Evolutionary conservation across 2,888 invertebrate genomes (phyloP), one percentile per base, ranked within the genome.

Genomic region (Tridacna crocea): DNA sequence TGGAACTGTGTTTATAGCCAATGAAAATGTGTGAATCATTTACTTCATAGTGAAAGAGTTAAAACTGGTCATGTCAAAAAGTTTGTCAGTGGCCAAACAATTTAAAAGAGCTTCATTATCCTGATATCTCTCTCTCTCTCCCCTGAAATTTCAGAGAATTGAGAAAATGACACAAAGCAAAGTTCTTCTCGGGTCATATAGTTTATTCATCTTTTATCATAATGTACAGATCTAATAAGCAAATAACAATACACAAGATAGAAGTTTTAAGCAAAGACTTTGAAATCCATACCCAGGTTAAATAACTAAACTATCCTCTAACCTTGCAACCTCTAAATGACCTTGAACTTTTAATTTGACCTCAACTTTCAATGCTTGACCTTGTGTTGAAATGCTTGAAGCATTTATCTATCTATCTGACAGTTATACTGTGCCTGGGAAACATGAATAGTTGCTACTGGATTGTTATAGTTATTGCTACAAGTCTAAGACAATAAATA

Each of bases 171-270:
- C 2, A 36, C 36, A 36, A 36, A 36, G 3, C 3, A 36, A 36
- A 36, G 36, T 36, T 36, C 19, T 68, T 22, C 51, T 70, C 51
- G 83, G 83, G 83, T 83, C 83, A 83, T 83, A 83, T 80, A 80
- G 79, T 81, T 83, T 83, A 83, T 77, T 82, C 60, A 60, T 75
- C 73, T 70, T 70, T 70, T 51, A 70, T 70, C 70, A 80, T 83
- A 83, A 80, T 80, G 73, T 83, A 83, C 83, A 83, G 83, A 83
- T 83, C 83, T 83, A 77, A 80, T 77, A 77, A 83, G 83, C 83
- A 82, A 80, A 72, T 83, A 76, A 70, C 70, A 70, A 70, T 48
- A 70, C 70, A 70, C 47, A 70, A 70, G 68, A 68, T 47, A 51
- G 51, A 70, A 48, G n/a, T 4, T 70, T 24, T 51, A 47, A 70